phyloP scores from a whole-genome alignment of 2,888 invertebrate species.

The Heliconius charithonia region DNA sequence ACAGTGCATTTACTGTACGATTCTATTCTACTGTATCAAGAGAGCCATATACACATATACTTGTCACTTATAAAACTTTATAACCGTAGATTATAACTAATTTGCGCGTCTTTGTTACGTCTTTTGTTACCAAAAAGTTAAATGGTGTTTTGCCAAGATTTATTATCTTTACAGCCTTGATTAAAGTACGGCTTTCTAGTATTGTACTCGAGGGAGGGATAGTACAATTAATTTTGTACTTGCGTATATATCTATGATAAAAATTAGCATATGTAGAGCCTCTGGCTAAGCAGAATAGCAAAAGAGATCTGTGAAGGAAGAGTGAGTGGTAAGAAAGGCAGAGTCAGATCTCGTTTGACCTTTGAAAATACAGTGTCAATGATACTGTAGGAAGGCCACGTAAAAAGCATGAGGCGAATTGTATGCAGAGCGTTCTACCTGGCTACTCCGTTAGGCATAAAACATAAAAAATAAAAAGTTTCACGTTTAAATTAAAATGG shows the following conservation, averaged over 20 bases:
- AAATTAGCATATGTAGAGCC: too few relatives aligned
- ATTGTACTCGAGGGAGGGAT: constrained; percentile 29
- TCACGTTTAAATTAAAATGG: too few relatives aligned
- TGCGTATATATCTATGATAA: neutral
- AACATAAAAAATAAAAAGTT: too few relatives aligned
- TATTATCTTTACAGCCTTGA: constrained; percentile 37
- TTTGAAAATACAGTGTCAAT: too few relatives aligned
- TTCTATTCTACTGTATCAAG: neutral
- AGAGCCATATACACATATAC: neutral
- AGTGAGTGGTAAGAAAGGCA: too few relatives aligned
- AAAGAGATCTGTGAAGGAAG: too few relatives aligned
- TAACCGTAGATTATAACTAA: neutral
- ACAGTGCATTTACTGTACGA: neutral
- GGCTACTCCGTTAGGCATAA: too few relatives aligned
- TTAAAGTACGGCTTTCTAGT: constrained; percentile 37
- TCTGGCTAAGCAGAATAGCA: too few relatives aligned
- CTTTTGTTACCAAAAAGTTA: constrained; percentile 25
- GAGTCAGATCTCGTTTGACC: too few relatives aligned
- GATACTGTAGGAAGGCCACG: too few relatives aligned
- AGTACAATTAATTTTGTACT: constrained; percentile 17
- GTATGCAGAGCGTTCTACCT: too few relatives aligned
- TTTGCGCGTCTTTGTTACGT: neutral
- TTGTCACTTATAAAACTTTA: constrained; percentile 4
- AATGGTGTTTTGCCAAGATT: constrained; percentile 33
- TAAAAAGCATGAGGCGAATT: too few relatives aligned